Evolutionary conservation across 2,888 invertebrate species (phyloP).

Genomic region (Bombylius major): DNA sequence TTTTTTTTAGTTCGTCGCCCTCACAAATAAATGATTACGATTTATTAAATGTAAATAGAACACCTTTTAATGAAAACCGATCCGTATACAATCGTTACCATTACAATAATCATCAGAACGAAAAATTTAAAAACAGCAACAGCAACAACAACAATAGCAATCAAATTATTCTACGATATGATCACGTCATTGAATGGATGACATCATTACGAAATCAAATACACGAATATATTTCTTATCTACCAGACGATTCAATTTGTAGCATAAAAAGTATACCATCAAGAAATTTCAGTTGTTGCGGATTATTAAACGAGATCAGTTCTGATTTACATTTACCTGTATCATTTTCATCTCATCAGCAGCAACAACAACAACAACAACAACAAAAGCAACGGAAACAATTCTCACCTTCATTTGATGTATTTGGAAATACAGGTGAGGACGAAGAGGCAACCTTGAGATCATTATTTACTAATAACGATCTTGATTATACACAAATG

Average conservation of each 20-base stretch:
- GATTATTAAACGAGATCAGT: slow-evolving; percentile 1
- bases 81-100: background rate
- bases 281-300: slow-evolving; percentile 13
- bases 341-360: background rate
- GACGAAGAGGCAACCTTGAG: background rate
- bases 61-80: background rate
- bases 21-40: background rate
- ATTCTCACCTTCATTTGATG: background rate
- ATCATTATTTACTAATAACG: slow-evolving; percentile 8
- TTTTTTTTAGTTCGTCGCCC: background rate
- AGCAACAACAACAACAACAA: background rate
- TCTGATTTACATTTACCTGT: background rate
- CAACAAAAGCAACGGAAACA: background rate
- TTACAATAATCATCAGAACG: background rate
- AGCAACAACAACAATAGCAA: background rate
- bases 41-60: background rate
- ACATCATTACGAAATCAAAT: slow-evolving; percentile 28
- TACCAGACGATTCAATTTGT: slow-evolving; percentile 22
- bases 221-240: slow-evolving; percentile 23
- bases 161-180: slow-evolving; percentile 12
- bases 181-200: slow-evolving; percentile 33
- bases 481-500: slow-evolving; percentile 15
- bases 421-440: background rate
- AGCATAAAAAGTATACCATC: slow-evolving; percentile 33
- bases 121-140: background rate